phyloP scores from a whole-genome alignment of 2,113 vertebrate genomes.

The Sciurus niger region DNA sequence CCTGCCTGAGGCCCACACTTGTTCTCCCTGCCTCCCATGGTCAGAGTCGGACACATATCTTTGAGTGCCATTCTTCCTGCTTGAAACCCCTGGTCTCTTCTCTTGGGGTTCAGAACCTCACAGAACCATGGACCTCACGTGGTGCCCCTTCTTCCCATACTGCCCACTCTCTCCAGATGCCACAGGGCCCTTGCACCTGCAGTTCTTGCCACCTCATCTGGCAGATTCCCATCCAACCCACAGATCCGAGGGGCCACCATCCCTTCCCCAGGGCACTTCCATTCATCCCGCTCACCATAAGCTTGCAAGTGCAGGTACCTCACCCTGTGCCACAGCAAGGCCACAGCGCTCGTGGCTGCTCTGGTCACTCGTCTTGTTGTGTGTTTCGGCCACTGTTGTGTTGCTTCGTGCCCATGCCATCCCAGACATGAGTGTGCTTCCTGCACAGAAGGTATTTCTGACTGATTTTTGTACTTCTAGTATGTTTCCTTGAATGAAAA shows the following conservation, averaged over 20 bases:
- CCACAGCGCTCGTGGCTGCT: fast-evolving
- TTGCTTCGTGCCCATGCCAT: neutral
- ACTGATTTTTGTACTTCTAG: neutral
- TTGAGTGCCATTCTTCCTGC: neutral
- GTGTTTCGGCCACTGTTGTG: neutral
- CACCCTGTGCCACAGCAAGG: fast-evolving
- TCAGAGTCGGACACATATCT: neutral
- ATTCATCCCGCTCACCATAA: fast-evolving
- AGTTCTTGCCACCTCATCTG: neutral
- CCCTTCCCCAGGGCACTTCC: neutral
- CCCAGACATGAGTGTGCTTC: too few relatives aligned
- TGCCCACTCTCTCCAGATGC: neutral
- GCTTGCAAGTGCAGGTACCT: fast-evolving
- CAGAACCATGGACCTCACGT: fast-evolving
- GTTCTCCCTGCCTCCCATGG: fast-evolving
- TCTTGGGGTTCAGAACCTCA: neutral
- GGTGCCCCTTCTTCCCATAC: too few relatives aligned
- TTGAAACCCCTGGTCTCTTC: neutral
- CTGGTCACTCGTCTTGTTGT: fast-evolving
- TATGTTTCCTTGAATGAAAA: neutral
- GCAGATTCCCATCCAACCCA: too few relatives aligned
- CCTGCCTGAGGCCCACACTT: fast-evolving
- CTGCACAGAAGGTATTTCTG: neutral
- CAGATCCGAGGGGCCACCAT: fast-evolving
- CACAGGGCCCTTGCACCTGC: neutral